Conservation (phyloP, 2,888 invertebrate species). For the Melinaea menophilus region DNA sequence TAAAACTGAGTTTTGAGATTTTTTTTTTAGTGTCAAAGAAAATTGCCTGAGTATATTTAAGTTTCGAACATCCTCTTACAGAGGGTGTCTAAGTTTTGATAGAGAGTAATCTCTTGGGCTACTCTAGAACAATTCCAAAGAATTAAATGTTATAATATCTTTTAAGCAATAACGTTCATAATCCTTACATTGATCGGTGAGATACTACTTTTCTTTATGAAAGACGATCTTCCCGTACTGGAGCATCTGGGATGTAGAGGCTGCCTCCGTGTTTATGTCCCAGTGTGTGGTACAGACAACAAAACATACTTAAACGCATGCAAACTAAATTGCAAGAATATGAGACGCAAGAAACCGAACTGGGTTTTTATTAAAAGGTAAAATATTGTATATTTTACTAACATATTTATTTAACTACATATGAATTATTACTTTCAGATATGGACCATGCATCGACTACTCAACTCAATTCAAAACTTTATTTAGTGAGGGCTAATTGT, state of each 20-base stretch:
- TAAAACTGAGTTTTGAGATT: too few species aligned
- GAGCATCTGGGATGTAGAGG: slow-evolving; percentile 30
- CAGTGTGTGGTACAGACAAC: slow-evolving; percentile 37
- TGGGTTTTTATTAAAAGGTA: slow-evolving; percentile 29
- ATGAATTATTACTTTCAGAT: slow-evolving; percentile 22
- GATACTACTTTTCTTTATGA: not conserved
- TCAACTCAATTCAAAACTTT: not conserved
- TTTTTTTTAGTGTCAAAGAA: too few species aligned
- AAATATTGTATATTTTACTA: not conserved
- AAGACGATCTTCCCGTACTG: slow-evolving; percentile 33
- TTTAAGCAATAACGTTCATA: slow-evolving; percentile 9
- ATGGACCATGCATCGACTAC: slow-evolving; percentile 26
- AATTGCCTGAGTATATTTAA: too few species aligned
- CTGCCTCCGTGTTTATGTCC: slow-evolving; percentile 38
- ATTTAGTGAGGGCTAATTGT: not conserved
- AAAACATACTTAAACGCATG: slow-evolving; percentile 39
- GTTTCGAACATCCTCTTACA: too few species aligned
- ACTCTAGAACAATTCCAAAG: not conserved
- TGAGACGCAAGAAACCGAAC: slow-evolving; percentile 13
- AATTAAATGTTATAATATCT: not conserved
- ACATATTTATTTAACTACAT: not conserved
- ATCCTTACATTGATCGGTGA: slow-evolving; percentile 2
- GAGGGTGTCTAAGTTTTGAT: not conserved
- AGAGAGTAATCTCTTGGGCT: not conserved
- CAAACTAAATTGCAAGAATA: slow-evolving; percentile 33